Conservation (phyloP, 2,888 invertebrate species). For the Eurois occulta region DNA sequence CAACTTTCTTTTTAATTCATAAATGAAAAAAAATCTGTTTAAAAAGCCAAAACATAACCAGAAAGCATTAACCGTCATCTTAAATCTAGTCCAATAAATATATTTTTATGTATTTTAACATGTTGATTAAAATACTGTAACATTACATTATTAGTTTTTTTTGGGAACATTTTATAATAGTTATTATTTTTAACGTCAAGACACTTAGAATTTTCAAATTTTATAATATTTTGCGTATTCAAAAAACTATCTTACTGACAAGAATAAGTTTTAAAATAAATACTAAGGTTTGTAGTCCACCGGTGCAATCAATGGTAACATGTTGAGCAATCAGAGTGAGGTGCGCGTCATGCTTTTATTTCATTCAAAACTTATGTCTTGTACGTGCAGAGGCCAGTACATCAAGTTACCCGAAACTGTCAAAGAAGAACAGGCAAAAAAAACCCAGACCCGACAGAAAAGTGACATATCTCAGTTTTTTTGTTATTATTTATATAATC, state of each 20-base stretch:
- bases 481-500: too few species aligned
- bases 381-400: too few species aligned
- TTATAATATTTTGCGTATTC: not conserved
- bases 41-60: not conserved
- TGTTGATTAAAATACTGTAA: conserved; percentile 65
- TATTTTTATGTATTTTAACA: conserved; percentile 55
- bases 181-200: conserved; percentile 25
- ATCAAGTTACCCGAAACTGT: not conserved
- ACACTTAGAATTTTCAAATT: not conserved
- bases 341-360: too few species aligned
- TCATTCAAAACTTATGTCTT: not conserved
- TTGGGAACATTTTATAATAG: conserved; percentile 45
- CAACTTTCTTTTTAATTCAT: too few species aligned
- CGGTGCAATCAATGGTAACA: not conserved
- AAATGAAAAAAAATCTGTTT: not conserved
- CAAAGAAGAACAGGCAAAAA: too few species aligned
- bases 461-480: too few species aligned
- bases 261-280: conserved; percentile 9
- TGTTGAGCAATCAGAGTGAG: not conserved
- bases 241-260: not conserved
- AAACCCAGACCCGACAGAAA: too few species aligned
- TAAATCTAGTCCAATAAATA: conserved; percentile 58
- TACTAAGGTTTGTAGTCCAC: not conserved
- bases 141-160: conserved; percentile 61
- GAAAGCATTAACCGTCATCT: conserved; percentile 14